Conservation (phyloP, 2,888 invertebrate species). For the Campoplex capitator region DNA sequence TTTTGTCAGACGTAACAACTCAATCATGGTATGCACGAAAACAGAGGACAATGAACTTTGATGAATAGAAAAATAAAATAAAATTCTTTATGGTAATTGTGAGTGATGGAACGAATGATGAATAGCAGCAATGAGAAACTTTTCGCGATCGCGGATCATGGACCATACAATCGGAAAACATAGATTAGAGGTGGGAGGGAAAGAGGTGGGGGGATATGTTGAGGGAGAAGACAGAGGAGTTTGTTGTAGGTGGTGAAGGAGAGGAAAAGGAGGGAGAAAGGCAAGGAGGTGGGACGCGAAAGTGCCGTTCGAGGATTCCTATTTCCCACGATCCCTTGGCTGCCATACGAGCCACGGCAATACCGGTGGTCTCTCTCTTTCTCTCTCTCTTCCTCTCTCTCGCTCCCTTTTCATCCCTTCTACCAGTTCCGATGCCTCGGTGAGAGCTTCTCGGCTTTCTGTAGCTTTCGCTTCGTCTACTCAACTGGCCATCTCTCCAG, state of each 20-base stretch:
- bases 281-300: slow-evolving; percentile 77
- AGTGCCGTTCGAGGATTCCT: slow-evolving; percentile 83
- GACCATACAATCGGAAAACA: slow-evolving; percentile 80
- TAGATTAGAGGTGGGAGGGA: slow-evolving; percentile 52
- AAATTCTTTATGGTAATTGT: not conserved
- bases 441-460: slow-evolving; percentile 55
- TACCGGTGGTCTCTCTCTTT: slow-evolving; percentile 67
- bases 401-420: slow-evolving; percentile 38
- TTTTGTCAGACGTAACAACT: too few relatives aligned
- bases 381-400: slow-evolving; percentile 6
- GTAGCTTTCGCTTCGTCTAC: slow-evolving; percentile 51
- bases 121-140: not conserved
- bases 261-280: slow-evolving; percentile 66
- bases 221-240: slow-evolving; percentile 64
- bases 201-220: slow-evolving; percentile 54
- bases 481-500: slow-evolving; percentile 75
- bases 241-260: slow-evolving; percentile 42
- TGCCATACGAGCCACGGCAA: slow-evolving; percentile 82
- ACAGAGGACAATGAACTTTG: not conserved
- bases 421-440: slow-evolving; percentile 25
- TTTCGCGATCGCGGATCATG: slow-evolving; percentile 63
- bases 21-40: not conserved
- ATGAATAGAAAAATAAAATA: not conserved
- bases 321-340: slow-evolving; percentile 82
- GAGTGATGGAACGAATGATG: not conserved